phyloP scores from a whole-genome alignment of 2,888 invertebrate species.

The Plebejus melissa region DNA sequence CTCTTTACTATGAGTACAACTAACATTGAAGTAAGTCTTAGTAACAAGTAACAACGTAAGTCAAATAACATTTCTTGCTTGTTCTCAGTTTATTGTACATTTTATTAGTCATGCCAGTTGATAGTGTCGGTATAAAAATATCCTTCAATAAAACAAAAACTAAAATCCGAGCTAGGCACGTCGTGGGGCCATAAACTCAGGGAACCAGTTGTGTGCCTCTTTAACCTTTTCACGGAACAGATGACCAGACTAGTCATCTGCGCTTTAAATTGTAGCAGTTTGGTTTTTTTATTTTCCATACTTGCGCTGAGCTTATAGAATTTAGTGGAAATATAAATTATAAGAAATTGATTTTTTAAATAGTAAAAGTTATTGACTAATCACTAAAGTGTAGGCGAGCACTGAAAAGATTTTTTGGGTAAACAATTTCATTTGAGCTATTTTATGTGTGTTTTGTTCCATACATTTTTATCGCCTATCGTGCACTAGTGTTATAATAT shows the following conservation, averaged over 20 bases:
- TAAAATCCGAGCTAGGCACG: conserved; percentile 6
- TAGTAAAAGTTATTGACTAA: neutral
- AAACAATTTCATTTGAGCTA: no score
- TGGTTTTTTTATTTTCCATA: neutral
- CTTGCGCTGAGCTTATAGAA: neutral
- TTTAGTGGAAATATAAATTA: neutral
- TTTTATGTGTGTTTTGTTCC: neutral
- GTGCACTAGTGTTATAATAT: no score
- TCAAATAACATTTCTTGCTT: neutral
- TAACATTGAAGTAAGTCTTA: neutral
- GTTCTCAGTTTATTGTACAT: neutral
- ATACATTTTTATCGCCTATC: neutral
- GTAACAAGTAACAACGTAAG: neutral
- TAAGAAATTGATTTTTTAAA: no score
- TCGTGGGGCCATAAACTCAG: neutral
- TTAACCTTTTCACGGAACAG: conserved; percentile 18
- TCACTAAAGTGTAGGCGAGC: neutral
- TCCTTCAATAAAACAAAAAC: neutral
- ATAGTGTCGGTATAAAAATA: conserved; percentile 7
- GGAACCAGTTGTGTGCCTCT: conserved; percentile 22
- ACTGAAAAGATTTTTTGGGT: neutral
- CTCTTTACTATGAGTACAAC: neutral
- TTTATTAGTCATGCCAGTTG: conserved; percentile 3
- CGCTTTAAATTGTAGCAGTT: conserved; percentile 16
- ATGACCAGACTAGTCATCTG: conserved; percentile 14